phyloP scores from a whole-genome alignment of 1,140 invertebrate genomes.

The Schlechtendalia chinensis region DNA sequence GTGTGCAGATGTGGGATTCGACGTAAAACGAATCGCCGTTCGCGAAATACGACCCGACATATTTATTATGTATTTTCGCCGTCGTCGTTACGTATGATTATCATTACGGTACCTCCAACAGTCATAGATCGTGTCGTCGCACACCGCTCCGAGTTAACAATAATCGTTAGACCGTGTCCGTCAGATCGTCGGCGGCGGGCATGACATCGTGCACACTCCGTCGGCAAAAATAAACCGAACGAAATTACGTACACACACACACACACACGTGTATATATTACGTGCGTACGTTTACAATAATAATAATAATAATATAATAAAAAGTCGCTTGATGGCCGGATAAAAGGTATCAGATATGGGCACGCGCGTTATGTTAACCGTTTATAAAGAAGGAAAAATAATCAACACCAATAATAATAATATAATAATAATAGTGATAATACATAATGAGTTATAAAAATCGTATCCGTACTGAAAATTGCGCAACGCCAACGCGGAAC shows the following conservation, averaged over 20 bases:
- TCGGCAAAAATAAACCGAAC: conserved; percentile 5
- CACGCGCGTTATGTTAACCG: neutral
- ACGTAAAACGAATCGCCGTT: no score
- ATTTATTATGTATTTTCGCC: no score
- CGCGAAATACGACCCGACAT: no score
- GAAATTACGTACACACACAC: neutral
- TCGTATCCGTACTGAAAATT: neutral
- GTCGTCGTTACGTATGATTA: no score
- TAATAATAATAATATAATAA: conserved; percentile 19
- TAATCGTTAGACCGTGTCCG: conserved; percentile 41
- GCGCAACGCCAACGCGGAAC: conserved; percentile 13
- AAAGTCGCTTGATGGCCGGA: neutral
- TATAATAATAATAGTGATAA: neutral
- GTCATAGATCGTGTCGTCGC: conserved; percentile 34
- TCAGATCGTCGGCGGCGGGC: conserved; percentile 25
- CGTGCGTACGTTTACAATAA: neutral
- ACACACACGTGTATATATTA: neutral
- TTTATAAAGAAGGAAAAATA: neutral
- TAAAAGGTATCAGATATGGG: neutral
- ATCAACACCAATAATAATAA: conserved; percentile 14
- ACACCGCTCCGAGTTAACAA: conserved; percentile 43
- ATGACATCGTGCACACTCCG: conserved; percentile 35
- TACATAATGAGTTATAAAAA: conserved; percentile 30
- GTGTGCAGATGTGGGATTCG: no score
- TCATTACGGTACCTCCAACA: neutral